phyloP scores from a whole-genome alignment of 2,113 vertebrate species.

The Naja naja region DNA sequence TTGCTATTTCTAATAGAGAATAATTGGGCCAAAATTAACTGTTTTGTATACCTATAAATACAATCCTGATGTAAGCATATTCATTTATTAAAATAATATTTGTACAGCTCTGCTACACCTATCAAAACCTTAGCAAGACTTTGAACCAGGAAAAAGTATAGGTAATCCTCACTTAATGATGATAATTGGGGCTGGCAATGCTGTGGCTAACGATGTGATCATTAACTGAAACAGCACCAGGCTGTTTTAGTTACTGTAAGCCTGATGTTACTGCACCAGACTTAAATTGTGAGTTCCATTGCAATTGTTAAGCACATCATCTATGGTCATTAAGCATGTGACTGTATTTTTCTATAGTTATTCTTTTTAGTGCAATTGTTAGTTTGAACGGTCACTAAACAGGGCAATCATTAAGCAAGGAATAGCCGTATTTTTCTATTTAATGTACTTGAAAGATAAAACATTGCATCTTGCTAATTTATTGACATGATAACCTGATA shows the following conservation, averaged over 20 bases:
- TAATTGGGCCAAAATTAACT: not conserved
- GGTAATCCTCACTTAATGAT: not conserved
- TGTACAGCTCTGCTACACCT: not conserved
- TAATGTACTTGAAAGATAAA: not conserved
- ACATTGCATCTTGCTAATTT: not conserved
- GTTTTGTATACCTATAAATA: no score
- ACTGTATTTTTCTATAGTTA: not conserved
- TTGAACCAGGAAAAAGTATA: not conserved
- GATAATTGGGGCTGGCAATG: not conserved
- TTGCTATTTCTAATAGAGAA: not conserved
- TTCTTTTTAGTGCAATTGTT: not conserved
- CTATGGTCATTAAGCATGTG: not conserved
- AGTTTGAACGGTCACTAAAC: not conserved
- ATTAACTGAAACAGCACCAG: not conserved
- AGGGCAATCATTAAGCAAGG: not conserved
- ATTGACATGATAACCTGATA: not conserved
- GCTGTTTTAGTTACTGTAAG: no score
- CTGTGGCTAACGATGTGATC: not conserved
- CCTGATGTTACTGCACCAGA: not conserved
- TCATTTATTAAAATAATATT: not conserved
- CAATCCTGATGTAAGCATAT: not conserved
- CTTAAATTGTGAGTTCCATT: not conserved
- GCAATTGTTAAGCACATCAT: not conserved
- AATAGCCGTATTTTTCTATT: not conserved
- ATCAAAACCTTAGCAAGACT: not conserved